Evolutionary conservation across 2,113 vertebrate genomes (phyloP).

Genomic region (Pomatorhinus ruficollis): DNA sequence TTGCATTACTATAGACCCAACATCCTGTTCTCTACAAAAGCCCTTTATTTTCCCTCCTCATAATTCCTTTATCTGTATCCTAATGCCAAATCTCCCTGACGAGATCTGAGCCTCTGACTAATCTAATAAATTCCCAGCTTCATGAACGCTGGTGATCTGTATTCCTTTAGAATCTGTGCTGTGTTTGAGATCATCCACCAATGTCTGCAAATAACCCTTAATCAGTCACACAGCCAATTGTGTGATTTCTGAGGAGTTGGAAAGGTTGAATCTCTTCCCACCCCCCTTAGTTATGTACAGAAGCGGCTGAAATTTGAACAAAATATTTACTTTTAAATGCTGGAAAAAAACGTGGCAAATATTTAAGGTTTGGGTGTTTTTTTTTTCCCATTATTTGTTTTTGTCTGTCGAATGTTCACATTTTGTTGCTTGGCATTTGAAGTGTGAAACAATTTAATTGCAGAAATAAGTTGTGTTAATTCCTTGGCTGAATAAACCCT

Average conservation of each 20-base stretch:
- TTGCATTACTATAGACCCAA: not conserved
- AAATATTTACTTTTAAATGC: not conserved
- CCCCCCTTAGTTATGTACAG: not conserved
- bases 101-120: constrained; percentile 23
- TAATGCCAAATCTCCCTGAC: not conserved
- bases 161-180: not conserved
- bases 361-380: not conserved
- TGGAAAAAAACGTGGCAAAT: not conserved
- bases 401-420: not conserved
- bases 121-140: constrained; percentile 13
- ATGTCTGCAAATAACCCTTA: not conserved
- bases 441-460: not conserved
- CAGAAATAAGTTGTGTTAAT: not conserved
- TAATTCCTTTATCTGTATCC: not conserved
- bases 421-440: not conserved
- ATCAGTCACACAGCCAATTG: not conserved
- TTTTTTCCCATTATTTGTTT: not conserved
- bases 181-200: not conserved
- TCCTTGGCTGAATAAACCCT: not conserved
- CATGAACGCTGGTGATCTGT: not conserved
- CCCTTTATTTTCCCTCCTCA: not conserved
- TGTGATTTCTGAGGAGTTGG: not conserved
- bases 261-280: not conserved
- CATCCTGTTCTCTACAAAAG: not conserved
- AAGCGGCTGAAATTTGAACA: not conserved